Conservation (phyloP, 1,140 invertebrate species). For the Drosophila nannoptera region DNA sequence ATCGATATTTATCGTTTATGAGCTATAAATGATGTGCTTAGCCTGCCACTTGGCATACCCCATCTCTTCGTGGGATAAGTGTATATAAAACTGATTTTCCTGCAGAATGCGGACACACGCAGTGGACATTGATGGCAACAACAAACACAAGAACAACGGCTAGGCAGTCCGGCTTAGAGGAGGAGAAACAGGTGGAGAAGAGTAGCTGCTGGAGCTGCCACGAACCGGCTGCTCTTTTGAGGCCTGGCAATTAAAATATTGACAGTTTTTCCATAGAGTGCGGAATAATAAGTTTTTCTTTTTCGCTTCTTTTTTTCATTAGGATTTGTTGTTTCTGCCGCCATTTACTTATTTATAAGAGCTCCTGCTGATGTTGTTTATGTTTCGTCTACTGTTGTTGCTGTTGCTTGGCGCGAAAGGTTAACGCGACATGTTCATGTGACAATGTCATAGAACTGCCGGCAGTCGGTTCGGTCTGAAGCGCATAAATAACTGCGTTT, state of each 20-base stretch:
- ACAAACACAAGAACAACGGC: neutral
- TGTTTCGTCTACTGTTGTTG: constrained; percentile 12
- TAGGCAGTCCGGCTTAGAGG: constrained; percentile 1
- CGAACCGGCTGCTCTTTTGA: constrained; percentile 53
- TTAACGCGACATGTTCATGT: constrained; percentile 75
- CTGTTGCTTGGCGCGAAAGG: constrained; percentile 55
- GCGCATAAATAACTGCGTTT: constrained; percentile 78
- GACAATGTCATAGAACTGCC: constrained; percentile 71
- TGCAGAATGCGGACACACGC: constrained; percentile 75
- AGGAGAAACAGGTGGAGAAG: constrained; percentile 1
- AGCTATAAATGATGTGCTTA: neutral
- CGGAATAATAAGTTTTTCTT: constrained; percentile 63
- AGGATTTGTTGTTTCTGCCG: constrained; percentile 7
- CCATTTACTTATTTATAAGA: constrained; percentile 24
- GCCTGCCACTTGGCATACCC: neutral
- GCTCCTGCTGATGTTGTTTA: constrained; percentile 52
- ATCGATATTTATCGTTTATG: neutral
- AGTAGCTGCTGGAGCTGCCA: constrained; percentile 9
- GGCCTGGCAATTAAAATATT: constrained; percentile 73
- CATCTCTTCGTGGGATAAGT: neutral
- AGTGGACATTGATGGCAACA: constrained; percentile 45
- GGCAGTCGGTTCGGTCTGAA: constrained; percentile 47
- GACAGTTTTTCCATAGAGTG: constrained; percentile 69
- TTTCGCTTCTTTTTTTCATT: constrained; percentile 5
- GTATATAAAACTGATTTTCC: constrained; percentile 62